Base-by-base conservation (phyloP, 2,797 vertebrate species). In the Sebastiscus tertius region DNA sequence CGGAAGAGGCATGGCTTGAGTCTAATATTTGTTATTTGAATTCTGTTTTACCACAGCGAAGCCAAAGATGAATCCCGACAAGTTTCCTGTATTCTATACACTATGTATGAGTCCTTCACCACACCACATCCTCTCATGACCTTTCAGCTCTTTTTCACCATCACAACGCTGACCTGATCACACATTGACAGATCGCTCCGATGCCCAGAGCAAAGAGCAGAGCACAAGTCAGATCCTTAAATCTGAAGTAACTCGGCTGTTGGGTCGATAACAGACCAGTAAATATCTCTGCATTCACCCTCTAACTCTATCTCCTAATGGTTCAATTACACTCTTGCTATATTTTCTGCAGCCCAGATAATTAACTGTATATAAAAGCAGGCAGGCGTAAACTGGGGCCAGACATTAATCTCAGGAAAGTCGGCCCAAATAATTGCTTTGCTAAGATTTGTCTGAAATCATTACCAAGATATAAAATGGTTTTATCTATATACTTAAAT, bases 321-420 rank as follows among this genome's bases (percentile, higher is more conserved):
- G 64, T 63, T 79, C 42, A 55, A 24, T 65, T 77, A 55, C 55
- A 13, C 22, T 22, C 24, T 56, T 71, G 59, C 24, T 31, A 46
- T 72, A 65, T 75, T 83, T 83, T 72, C 75, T 77, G 14, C 4
- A 27, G 52, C 60, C 1, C 0, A 61, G 14, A 64, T 77, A 82
- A 89, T 76, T 73, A 76, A 63, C 36, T 72, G 68, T 49, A 39
- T 75, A 31, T 82, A 22, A 54, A 73, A 70, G 39, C 52, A 52
- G 62, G 75, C 70, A 42, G 74, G 67, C 29, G 16, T 70, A 49
- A 77, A 79, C 42, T 11, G 24, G 12, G 42, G 14, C 26, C 16
- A 14, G 20, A 79, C 39, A 71, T 73, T 18, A 54, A 71, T 62
- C 55, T 18, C 18, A 71, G 11, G 10, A 29, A 55, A 34, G 69